Evolutionary conservation across 2,113 vertebrate genomes (phyloP), one percentile per base, ranked within the genome.

Genomic region (Orycteropus afer): DNA sequence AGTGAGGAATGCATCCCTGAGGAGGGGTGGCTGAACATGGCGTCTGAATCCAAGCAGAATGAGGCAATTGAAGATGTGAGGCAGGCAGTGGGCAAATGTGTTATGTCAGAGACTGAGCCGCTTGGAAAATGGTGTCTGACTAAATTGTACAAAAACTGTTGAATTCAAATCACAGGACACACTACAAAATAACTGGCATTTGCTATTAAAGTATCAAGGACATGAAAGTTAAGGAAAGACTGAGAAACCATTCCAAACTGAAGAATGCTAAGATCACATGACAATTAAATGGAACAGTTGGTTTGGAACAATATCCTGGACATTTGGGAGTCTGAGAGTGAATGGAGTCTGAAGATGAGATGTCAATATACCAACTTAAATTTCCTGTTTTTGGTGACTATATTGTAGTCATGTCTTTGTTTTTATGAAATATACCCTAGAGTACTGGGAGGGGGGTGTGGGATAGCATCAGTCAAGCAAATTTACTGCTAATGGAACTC

Each of bases 41-140:
- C 25, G 6, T 61, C 14, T 34, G 29, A n/a, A 15, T 14, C 83
- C 34, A 74, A 73, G 15, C 15, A 85, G 29, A 15, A 8, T 7
- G 3, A 67, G 69, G 61, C 8, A 15, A 27, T 6, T 13, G 22
- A 37, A 45, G 4, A 0, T 20, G n/a, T 14, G 17, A 40, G 17
- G 47, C 14, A 45, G 18, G 7, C 3, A 4, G 11, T 22, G 6
- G 2, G 14, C 32, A 37, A 34, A 14, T 10, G 9, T 20, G 1
- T 11, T n/a, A 1, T 1, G 3, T 77, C n/a, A 37, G 40, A 49
- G 15, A 55, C 25, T 3, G 23, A 51, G 2, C 7, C 23, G 7
- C 6, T 63, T n/a, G 11, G 78, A 13, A 5, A 67, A 79, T 2
- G 4, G 4, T 34, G 8, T 42, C 63, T 80, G 47, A 29, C 55